A percentile compares a stretch with the other conserved stretches of the same genome.
phyloP scores from a whole-genome alignment of 2,797 vertebrate genomes.

The Rhinophrynus dorsalis region DNA sequence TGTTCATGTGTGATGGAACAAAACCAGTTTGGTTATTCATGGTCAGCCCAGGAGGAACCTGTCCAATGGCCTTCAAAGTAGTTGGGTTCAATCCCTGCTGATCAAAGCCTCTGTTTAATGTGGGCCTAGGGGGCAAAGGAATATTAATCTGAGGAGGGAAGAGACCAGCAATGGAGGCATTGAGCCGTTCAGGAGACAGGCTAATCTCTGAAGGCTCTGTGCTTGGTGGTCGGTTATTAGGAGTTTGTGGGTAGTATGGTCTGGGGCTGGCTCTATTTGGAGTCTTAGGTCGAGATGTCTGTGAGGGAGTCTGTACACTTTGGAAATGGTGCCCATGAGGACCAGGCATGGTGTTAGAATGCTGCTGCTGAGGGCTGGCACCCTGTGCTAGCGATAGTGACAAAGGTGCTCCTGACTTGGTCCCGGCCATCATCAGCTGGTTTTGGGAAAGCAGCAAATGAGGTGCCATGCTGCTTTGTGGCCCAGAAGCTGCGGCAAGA shows the following conservation, averaged over 20 bases:
- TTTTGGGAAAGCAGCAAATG: slow-evolving; percentile 85
- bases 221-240: slow-evolving; percentile 95
- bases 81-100: slow-evolving; percentile 98
- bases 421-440: slow-evolving; percentile 79
- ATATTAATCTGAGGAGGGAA: slow-evolving; percentile 99
- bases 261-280: slow-evolving; percentile 96
- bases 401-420: slow-evolving; percentile 80
- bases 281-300: slow-evolving; percentile 94
- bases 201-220: slow-evolving; percentile 98
- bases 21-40: slow-evolving; percentile 77
- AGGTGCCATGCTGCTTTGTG: slow-evolving; percentile 77
- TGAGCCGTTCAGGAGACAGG: slow-evolving; percentile 95
- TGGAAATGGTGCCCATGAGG: slow-evolving; percentile 86
- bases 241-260: slow-evolving; percentile 94
- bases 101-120: slow-evolving; percentile 92
- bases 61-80: slow-evolving; percentile 96
- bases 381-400: slow-evolving; percentile 68
- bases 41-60: slow-evolving; percentile 86
- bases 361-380: slow-evolving; percentile 86
- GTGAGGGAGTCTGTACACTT: slow-evolving; percentile 85
- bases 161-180: slow-evolving; percentile 96
- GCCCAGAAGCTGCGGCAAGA: slow-evolving; percentile 73
- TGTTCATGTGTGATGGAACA: slow-evolving; percentile 68
- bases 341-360: slow-evolving; percentile 75
- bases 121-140: slow-evolving; percentile 91